Evolutionary conservation across 2,888 invertebrate genomes (phyloP), one percentile per base, ranked within the genome.

Genomic region (Subacronicta megacephala): DNA sequence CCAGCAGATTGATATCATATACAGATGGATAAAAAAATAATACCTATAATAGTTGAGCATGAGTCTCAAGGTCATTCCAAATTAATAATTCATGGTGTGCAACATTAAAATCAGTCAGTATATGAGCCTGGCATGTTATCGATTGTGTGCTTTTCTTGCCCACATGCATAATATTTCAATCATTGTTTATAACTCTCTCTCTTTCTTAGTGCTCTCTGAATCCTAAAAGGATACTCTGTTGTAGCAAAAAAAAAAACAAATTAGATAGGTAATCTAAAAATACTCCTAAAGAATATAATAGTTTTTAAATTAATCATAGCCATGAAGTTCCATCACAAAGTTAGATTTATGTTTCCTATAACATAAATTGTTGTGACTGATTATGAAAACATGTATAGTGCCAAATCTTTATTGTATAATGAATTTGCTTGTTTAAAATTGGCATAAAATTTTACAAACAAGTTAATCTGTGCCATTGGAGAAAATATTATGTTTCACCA

Each of bases 361-460:
- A 17, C 5, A 17, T 16, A 29, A 41, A n/a, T 60, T 54, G 59
- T 70, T 43, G 40, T 47, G 59, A 67, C 57, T 59, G 51, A 53
- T 59, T 55, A 57, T 53, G 57, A 46, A 65, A 46, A 53, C 58
- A 61, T 26, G 26, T 20, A 46, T 15, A 63, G 78, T 78, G 78
- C 78, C 78, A 78, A 75, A 75, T 66, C 40, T 58, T 36, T 61
- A 46, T 46, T 60, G 26, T 58, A 49, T 57, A 55, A 73, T 73
- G 64, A 63, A 72, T 66, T 75, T 33, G 53, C 38, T 61, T 62
- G 49, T 58, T 52, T 37, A 47, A n/a, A 49, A 52, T 37, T 35
- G 60, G 60, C 60, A 51, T 51, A 13, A 59, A 47, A 33, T 63
- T 63, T 16, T 42, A 18, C 46, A 37, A 54, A 47, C 29, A 47